Evolutionary conservation across 2,797 vertebrate species (phyloP), one percentile per base, ranked within the genome.

Genomic region (Sebastes trivittatus): DNA sequence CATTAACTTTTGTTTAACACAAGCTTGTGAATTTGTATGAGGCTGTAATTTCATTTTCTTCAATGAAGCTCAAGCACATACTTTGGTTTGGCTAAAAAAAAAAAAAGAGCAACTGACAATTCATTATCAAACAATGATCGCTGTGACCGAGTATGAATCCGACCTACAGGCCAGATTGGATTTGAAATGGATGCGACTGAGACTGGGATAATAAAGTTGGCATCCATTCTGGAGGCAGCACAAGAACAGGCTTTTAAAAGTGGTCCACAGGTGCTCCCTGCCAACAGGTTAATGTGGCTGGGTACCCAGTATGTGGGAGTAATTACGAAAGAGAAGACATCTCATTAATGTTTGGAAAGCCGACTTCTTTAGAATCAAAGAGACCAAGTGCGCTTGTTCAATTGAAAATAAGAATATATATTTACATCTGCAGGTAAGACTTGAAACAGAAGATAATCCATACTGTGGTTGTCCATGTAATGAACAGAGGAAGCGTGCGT

Each of bases 281-380:
- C 68, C 87, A 92, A 88, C 90, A 91, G 91, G 93, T 93, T 94
- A 92, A 94, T 88, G 89, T 86, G 68, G 64, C 86, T 83, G 49
- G 34, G 38, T 54, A 49, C 62, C 84, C 70, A 20, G 70, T 42
- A 54, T 78, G 85, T 81, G 80, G 75, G 81, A 84, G 87, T 90
- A 86, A 92, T 89, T 89, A 83, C 80, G 77, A 75, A 83, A 71
- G 65, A 52, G 68, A 64, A 78, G 61, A 72, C 83, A 76, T 72
- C 80, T 65, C 80, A 75, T 87, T 62, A 63, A 79, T 69, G 80
- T 73, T 81, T 73, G 56, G 67, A 75, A 59, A 66, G 70, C 80
- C 2, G 3, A 25, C 65, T 52, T 58, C 54, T 76, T 70, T 20
- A 22, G 58, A 69, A 27, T 30, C 68, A 11, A 36, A 56, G 32